phyloP scores from a whole-genome alignment of 1,140 invertebrate species.

The Dryas iulia region DNA sequence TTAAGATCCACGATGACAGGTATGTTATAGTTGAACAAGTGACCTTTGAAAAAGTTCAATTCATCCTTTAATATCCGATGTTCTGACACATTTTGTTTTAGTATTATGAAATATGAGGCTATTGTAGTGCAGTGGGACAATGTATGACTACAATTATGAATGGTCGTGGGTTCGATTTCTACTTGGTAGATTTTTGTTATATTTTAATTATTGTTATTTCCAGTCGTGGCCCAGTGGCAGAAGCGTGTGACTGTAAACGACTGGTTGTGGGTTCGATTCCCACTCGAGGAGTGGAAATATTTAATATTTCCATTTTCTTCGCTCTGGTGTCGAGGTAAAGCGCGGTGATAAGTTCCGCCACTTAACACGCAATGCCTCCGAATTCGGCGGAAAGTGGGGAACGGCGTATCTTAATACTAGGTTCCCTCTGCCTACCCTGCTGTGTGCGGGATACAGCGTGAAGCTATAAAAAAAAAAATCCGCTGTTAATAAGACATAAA shows the following conservation, averaged over 20 bases:
- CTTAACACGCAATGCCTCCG: too few species aligned
- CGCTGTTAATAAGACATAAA: too few species aligned
- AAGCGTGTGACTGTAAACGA: background rate
- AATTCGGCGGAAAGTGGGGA: too few species aligned
- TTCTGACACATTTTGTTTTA: background rate
- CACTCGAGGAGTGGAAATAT: background rate
- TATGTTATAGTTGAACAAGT: background rate
- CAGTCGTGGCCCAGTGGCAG: background rate
- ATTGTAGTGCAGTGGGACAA: too few species aligned
- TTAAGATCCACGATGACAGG: background rate
- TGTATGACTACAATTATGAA: too few species aligned
- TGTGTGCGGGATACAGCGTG: too few species aligned
- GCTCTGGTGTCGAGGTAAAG: background rate
- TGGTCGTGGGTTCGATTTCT: too few species aligned
- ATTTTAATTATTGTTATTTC: too few species aligned
- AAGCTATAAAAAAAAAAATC: too few species aligned
- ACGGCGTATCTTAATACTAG: background rate
- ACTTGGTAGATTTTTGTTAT: too few species aligned
- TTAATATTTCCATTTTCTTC: background rate
- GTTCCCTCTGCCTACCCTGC: too few species aligned
- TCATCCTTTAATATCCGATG: background rate
- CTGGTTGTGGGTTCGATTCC: background rate
- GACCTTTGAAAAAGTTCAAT: background rate
- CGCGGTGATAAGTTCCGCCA: too few species aligned
- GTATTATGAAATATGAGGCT: background rate